These are phyloP conservation scores for Sarotherodon lohbergeri DNA, from an alignment of 2,113 vertebrate species.

Conservation along the genomic window DNA sequence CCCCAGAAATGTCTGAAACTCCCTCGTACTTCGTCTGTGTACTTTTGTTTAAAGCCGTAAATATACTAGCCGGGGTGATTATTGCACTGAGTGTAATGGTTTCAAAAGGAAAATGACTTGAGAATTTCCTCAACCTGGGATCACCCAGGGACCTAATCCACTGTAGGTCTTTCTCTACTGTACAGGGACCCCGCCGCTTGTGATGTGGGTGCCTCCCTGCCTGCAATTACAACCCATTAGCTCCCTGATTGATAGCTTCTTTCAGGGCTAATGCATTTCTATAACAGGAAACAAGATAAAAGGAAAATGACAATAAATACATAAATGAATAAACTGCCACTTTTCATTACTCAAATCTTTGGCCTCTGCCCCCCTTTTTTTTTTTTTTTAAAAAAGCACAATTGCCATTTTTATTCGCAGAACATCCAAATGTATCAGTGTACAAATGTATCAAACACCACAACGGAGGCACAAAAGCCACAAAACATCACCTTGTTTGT, in stretches of 20 bases:
- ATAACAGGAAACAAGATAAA: slow-evolving; percentile 43
- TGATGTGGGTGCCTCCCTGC: slow-evolving; percentile 24
- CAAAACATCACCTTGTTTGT: not conserved
- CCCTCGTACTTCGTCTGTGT: not conserved
- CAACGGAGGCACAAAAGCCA: not conserved
- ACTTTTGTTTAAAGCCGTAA: not conserved
- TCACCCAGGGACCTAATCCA: slow-evolving; percentile 8
- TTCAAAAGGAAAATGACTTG: slow-evolving; percentile 36
- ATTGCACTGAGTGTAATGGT: slow-evolving; percentile 6
- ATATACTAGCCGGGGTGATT: not conserved
- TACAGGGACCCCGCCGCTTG: slow-evolving; percentile 29
- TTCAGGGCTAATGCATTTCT: slow-evolving; percentile 55
- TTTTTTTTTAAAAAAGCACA: not conserved
- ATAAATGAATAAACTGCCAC: slow-evolving; percentile 57
- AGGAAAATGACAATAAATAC: slow-evolving; percentile 56
- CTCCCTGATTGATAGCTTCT: slow-evolving; percentile 59
- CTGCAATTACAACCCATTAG: slow-evolving; percentile 65
- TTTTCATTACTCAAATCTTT: slow-evolving; percentile 27
- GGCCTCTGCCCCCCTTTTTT: not conserved
- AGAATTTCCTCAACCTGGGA: slow-evolving; percentile 26
- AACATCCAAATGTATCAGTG: not conserved
- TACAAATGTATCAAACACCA: not conserved
- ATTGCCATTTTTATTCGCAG: not conserved
- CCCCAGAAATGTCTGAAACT: not conserved
- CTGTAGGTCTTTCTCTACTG: slow-evolving; percentile 14